Conservation (phyloP, 2,113 vertebrate genomes). For the Bujurquina vittata region DNA sequence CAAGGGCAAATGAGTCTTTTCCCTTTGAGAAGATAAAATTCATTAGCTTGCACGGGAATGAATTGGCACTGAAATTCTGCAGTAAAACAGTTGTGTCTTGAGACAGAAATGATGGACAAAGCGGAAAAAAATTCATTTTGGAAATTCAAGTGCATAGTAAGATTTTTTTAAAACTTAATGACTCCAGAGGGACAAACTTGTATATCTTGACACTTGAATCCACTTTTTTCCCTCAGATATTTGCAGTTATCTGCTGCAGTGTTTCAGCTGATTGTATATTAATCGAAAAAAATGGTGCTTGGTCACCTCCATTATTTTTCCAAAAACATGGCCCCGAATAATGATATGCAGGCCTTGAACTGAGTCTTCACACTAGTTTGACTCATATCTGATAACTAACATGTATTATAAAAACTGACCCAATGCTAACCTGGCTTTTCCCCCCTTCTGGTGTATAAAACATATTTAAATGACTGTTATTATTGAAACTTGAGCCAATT, state of each 20-base stretch:
- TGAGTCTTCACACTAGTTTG: background rate
- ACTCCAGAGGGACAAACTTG: background rate
- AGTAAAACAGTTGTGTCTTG: background rate
- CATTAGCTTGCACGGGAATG: too few species aligned
- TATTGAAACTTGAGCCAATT: background rate
- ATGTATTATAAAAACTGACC: background rate
- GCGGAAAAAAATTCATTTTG: background rate
- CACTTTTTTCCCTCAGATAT: background rate
- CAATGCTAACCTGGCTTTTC: background rate
- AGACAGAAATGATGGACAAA: background rate
- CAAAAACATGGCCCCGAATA: background rate
- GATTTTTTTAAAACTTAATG: background rate
- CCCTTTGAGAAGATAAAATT: too few species aligned
- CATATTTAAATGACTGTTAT: too few species aligned
- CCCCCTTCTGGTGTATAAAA: background rate
- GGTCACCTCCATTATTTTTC: background rate
- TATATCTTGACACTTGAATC: background rate
- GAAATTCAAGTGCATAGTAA: background rate
- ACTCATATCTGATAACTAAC: background rate
- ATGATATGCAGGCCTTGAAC: too few species aligned
- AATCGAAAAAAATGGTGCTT: background rate
- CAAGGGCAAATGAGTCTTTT: too few species aligned
- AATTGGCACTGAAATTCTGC: background rate
- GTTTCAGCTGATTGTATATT: background rate
- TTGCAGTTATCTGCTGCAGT: background rate